Base-by-base conservation (phyloP, 2,888 invertebrate genomes). In the Escarpia spicata region DNA sequence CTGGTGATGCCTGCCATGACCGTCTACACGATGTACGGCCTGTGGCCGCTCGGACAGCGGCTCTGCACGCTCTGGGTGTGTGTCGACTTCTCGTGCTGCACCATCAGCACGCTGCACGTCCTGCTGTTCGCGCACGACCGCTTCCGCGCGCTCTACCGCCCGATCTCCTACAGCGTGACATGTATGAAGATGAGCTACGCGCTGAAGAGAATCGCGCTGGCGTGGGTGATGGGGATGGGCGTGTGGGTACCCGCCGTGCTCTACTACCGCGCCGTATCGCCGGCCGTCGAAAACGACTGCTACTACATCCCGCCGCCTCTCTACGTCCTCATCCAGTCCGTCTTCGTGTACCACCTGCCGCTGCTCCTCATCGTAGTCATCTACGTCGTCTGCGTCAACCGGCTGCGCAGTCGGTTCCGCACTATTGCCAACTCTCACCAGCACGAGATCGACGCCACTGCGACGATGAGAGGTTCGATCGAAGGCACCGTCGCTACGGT, bases 181-280 rank as follows among this genome's bases (percentile, higher is more conserved):
- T 75, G 75, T 26, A 75, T 75, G 75, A 75, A 75, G 26, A 19
- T 75, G 19, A 26, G 75, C 75, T 75, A 75, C 75, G 75, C 75
- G 91, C 44, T 44, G 45, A 43, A n/a, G 44, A 15, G 91, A 31
- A 90, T 90, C 43, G 92, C 60, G 26, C 92, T 92, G 31, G 19
- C 75, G 89, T 60, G 94, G 52, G 58, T 91, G 60, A 60, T 93
- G 15, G 91, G 93, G 91, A 93, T 93, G 6, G 92, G 95, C 2
- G 94, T 94, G 4, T 92, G 94, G 19, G 94, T 95, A n/a, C 93
- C 94, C 43, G 93, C 93, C 92, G 94, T 94, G 92, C 95, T 95
- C 92, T 93, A 95, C 19, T 92, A 95, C 89, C 95, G 95, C 75
- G 95, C 95, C 31, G 91, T 37, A 2, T 19, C 44, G 19, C 15